Base-by-base conservation (phyloP, 2,113 vertebrate genomes). In the Myocastor coypus region DNA sequence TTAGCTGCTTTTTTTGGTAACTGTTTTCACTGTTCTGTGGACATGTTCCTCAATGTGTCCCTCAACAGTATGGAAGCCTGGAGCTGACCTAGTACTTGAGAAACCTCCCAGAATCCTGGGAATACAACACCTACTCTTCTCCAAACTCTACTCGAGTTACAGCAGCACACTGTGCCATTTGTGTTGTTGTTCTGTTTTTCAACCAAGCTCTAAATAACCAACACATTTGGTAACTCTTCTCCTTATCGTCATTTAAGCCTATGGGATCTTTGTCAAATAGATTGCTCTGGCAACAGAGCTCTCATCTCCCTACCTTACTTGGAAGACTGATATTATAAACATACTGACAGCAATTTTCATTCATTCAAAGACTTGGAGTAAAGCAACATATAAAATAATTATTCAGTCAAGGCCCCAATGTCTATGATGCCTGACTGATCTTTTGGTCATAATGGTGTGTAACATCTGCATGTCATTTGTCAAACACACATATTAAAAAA, bases 331-430 rank as follows among this genome's bases (percentile, higher is more conserved):
- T 57, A 83, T 77, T 80, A 57, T 4, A 22, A 69, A 83, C 42
- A 28, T 63, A 86, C 8, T 66, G 34, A 81, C n/a, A 32, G n/a
- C 5, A 96, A 81, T n/a, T 69, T 93, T 26, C 69, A 94, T 55
- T 78, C 83, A 16, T 40, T 94, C 46, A 66, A 78, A 90, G 37
- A 13, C n/a, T 71, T 66, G 26, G 59, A 96, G 81, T 75, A 93
- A 91, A 96, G 32, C 68, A 59, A 84, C 71, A 40, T 19, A 80
- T 80, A 46, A 50, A 75, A 80, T 83, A 71, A 78, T 83, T 93
- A 69, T 64, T 50, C 83, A 83, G 73, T 92, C 52, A 37, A 87
- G 87, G 42, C 7, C 17, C 46, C 19, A 34, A 32, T 30, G 64
- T 10, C 37, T 61, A 2, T 82, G 55, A 89, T 83, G 32, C 32